Evolutionary conservation across 2,113 vertebrate genomes (phyloP), one percentile per base, ranked within the genome.

Genomic region (Ptychochromis oligacanthus): DNA sequence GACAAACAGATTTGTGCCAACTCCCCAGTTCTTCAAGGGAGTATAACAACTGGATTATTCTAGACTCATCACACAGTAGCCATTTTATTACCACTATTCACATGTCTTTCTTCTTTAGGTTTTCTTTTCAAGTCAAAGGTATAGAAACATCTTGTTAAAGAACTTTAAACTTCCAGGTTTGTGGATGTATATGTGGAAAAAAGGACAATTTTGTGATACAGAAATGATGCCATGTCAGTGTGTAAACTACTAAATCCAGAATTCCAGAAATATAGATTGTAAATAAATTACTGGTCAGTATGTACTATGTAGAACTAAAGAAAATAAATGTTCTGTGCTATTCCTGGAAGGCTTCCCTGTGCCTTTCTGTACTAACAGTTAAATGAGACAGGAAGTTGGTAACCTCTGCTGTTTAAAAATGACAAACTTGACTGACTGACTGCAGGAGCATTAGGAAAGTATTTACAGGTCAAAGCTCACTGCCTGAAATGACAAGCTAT

Each of bases 1-100:
- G 79, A 80, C 77, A 77, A 86, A 72, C 40, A 81, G 78, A 70
- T 28, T 40, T 49, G 38, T 52, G 12, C 13, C 20, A 59, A 26
- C 22, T 3, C 22, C 22, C 34, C 34, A 49, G 2, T 77, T 82
- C 17, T 59, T 57, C 38, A 77, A 54, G 14, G 14, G 57, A 24
- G 8, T 12, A 14, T 52, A 4, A 40, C 76, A 64, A 49, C 11
- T 31, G 28, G 26, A 52, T 38, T n/a, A 9, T 26, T 22, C 17
- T 52, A 28, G 4, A 34, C 52, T 34, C 34, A 80, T 14, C 15
- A 60, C 5, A n/a, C 7, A 67, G n/a, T 31, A 26, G 26, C 20
- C 15, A 18, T 75, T 58, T 60, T 34, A 20, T 11, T 59, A 3
- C 58, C 10, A 64, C 11, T 6, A 46, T 20, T 20, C 22, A 34